phyloP scores from a whole-genome alignment of 2,113 vertebrate species.

The Toxotes jaculatrix region DNA sequence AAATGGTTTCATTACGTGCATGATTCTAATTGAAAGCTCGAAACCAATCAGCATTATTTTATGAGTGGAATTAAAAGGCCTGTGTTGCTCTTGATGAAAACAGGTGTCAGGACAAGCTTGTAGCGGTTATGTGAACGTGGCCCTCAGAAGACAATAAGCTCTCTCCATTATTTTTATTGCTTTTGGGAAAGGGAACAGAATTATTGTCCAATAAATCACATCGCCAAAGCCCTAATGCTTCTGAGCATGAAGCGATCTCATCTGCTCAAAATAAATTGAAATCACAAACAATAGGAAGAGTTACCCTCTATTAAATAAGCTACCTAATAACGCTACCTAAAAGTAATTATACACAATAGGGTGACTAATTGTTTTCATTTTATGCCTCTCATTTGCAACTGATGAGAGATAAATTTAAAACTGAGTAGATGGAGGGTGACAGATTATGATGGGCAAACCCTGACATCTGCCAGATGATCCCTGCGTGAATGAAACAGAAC shows the following conservation, averaged over 20 bases:
- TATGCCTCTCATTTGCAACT: constrained; percentile 47
- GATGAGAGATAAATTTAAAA: constrained; percentile 50
- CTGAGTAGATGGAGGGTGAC: constrained; percentile 37
- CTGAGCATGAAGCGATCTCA: constrained; percentile 40
- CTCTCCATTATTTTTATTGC: constrained; percentile 61
- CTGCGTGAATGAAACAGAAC: constrained; percentile 6
- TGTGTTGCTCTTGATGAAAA: constrained; percentile 33
- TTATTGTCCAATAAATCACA: constrained; percentile 61
- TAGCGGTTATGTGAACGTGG: constrained; percentile 25
- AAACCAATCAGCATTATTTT: constrained; percentile 18
- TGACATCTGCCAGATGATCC: constrained; percentile 46
- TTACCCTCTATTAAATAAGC: constrained; percentile 54
- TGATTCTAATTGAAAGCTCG: constrained; percentile 10
- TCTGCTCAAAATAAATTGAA: constrained; percentile 56
- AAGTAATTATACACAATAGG: constrained; percentile 60
- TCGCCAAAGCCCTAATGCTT: constrained; percentile 9
- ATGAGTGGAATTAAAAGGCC: constrained; percentile 44
- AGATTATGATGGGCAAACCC: constrained; percentile 14
- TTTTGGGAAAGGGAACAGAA: constrained; percentile 35
- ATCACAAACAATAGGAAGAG: constrained; percentile 59
- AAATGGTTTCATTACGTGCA: constrained; percentile 17
- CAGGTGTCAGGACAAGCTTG: constrained; percentile 8
- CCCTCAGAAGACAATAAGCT: constrained; percentile 32
- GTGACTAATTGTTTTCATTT: constrained; percentile 62
- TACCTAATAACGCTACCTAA: constrained; percentile 26